Base-by-base conservation (phyloP, 2,888 invertebrate genomes). In the Agrochola macilenta region DNA sequence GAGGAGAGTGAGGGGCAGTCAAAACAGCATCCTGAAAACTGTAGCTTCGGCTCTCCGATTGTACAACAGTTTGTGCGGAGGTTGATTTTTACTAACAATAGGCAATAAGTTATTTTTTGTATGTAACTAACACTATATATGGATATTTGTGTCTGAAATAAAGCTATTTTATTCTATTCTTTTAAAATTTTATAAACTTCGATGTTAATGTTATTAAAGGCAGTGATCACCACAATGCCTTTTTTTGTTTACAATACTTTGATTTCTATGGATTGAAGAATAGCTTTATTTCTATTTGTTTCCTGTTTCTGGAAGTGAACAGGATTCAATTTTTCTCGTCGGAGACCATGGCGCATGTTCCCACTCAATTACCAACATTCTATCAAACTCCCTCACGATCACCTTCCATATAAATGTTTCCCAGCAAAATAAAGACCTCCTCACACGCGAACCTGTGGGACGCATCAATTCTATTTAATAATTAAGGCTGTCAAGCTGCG, bases 401-500 rank as follows among this genome's bases (percentile, higher is more conserved):
- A 73, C 39, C 76, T 73, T 20, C 79, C 64, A 54, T 58, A 78
- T 78, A 79, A 84, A 84, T 83, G 79, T 83, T 76, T 60, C 69
- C 58, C 46, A 58, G 69, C 74, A 69, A 87, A 86, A 88, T 82
- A 88, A 89, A 84, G 88, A 81, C 76, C 69, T 74, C 30, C 74
- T 76, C 76, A 79, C 79, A 83, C 54, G 43, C 79, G 78, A 83
- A 80, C 86, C 89, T 75, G 69, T 57, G 88, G 89, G 88, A 89
- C 81, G 70, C 88, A 88, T 88, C 88, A 89, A 89, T 88, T 85
- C 88, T 83, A 79, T 88, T 88, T 81, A 88, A 88, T 88, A 87
- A 88, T 88, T 89, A 88, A 85, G 72, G 74, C 82, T 89, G 89
- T 89, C 89, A 84, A 43, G 86, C 73, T 80, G 85, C 80, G 85